phyloP scores from a whole-genome alignment of 53 echinoderm and acorn worm species.

The Paelopatides confundens region DNA sequence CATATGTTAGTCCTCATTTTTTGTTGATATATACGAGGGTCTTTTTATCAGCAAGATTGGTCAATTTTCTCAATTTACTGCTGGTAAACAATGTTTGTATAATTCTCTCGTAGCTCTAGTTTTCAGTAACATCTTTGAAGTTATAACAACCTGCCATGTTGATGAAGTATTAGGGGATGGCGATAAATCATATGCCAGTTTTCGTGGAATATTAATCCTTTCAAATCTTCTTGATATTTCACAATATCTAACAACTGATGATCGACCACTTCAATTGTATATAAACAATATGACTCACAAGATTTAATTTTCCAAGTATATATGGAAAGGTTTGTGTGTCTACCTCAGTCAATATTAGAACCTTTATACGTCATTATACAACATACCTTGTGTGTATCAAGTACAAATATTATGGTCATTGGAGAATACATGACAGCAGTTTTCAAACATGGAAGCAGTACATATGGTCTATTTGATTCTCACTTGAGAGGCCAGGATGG shows the following conservation, averaged over 20 bases:
- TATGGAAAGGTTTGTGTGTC: neutral
- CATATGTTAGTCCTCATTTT: too few relatives aligned
- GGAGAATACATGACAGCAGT: neutral
- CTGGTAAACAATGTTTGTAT: neutral
- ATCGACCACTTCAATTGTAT: neutral
- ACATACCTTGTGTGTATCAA: neutral
- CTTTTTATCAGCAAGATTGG: too few relatives aligned
- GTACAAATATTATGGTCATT: neutral
- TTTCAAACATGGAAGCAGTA: neutral
- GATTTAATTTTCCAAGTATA: neutral
- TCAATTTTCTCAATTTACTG: neutral
- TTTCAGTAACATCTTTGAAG: neutral
- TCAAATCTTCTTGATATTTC: neutral
- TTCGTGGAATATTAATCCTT: neutral
- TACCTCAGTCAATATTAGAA: neutral
- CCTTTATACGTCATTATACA: neutral
- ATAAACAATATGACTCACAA: neutral
- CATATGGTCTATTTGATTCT: neutral
- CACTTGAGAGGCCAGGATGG: neutral
- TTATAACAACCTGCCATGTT: neutral
- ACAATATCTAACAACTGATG: neutral
- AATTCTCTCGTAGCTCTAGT: neutral
- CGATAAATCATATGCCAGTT: neutral
- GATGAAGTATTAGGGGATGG: neutral
- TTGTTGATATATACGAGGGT: too few relatives aligned